Evolutionary conservation across 2,888 invertebrate genomes (phyloP), one percentile per base, ranked within the genome.

Genomic region (Lasioglossum leucozonium): DNA sequence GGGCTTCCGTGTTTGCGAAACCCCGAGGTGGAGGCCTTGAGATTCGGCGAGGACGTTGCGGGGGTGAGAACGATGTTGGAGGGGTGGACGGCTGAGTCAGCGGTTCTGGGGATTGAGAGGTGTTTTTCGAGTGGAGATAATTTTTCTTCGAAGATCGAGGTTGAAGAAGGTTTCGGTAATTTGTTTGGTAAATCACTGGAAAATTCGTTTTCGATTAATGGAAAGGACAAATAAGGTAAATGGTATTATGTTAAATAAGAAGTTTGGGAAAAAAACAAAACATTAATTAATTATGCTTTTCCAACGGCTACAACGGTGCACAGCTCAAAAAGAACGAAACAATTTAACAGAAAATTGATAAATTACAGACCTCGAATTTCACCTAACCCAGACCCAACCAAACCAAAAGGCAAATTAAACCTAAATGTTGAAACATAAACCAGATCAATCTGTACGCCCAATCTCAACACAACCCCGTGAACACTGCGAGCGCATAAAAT

Each of bases 1-100:
- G 51, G 65, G 81, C 79, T 81, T 81, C 81, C 72, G 72, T 65
- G 79, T 81, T 81, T 18, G 69, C 37, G 81, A 81, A 81, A 81
- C 79, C 81, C 79, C 79, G 13, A 6, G 62, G 13, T 16, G 62
- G 6, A 30, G 62, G 62, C 62, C 62, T 62, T 62, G 62, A 62
- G 62, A 16, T 62, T 62, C 26, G 30, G 16, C 13, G 62, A 30
- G 62, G 58, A 16, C 6, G 30, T 11, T 5, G 62, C 62, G 30
- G 16, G 26, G 62, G 62, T 62, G 13, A 16, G 62, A 16, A 6
- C 26, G 30, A 30, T 4, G 58, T 30, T 62, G 6, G 5, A 62
- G 62, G 30, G 30, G 6, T 30, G 62, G 22, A 22, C 47, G 47
- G 6, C 58, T 4, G 58, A 58, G 26, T 11, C 58, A 26, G 58